A percentile compares a stretch with the other conserved stretches of the same genome.
phyloP scores from a whole-genome alignment of 2,797 vertebrate species.

The Pristis pectinata region DNA sequence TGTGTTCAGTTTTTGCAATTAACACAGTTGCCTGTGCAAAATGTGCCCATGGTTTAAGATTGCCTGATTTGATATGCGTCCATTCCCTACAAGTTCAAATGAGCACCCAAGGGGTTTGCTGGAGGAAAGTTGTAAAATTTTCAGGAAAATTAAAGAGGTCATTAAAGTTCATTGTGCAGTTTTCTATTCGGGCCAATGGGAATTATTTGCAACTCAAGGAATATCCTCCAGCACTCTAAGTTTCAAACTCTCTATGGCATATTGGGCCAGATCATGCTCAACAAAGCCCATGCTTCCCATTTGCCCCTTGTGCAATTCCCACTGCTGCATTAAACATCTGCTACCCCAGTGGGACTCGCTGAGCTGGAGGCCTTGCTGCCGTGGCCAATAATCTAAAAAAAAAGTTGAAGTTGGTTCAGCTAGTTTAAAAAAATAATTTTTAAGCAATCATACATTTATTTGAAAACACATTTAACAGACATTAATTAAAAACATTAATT shows the following conservation, averaged over 20 bases:
- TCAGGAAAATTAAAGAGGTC: conserved; percentile 11
- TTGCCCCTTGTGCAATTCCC: too few relatives aligned
- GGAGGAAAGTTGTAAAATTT: conserved; percentile 9
- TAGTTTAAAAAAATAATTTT: too few relatives aligned
- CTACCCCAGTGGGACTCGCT: too few relatives aligned
- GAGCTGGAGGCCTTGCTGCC: too few relatives aligned
- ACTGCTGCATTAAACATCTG: too few relatives aligned
- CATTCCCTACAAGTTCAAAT: conserved; percentile 46
- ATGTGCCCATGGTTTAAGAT: conserved; percentile 14
- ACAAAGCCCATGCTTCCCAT: too few relatives aligned
- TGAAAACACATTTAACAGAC: too few relatives aligned
- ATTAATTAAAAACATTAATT: too few relatives aligned
- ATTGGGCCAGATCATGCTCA: not conserved
- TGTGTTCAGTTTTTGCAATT: conserved; percentile 33
- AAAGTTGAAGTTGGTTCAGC: too few relatives aligned
- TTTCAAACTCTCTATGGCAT: not conserved
- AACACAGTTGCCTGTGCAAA: conserved; percentile 11
- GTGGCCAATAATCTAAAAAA: too few relatives aligned
- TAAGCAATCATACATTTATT: too few relatives aligned
- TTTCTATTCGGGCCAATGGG: not conserved
- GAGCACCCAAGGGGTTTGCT: conserved; percentile 8
- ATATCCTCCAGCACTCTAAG: not conserved
- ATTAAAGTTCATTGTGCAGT: not conserved
- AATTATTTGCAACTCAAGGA: not conserved
- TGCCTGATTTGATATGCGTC: conserved; percentile 25